Conservation (phyloP, 2,888 invertebrate species). For the Pilophorus perplexus region DNA sequence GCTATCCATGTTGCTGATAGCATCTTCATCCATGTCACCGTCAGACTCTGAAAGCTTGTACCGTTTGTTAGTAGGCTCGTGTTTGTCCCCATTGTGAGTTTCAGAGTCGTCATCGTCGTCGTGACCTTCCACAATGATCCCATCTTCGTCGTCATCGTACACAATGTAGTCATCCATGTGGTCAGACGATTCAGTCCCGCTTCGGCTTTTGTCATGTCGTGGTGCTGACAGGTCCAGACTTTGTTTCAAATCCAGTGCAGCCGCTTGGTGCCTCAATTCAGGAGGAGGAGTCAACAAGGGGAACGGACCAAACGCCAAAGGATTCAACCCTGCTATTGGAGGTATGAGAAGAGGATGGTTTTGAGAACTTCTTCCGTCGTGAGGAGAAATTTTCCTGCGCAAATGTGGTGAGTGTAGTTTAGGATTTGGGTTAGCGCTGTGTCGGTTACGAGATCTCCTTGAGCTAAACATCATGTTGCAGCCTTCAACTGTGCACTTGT, state of each 20-base stretch:
- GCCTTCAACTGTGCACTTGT: constrained; percentile 97
- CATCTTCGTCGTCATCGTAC: constrained; percentile 67
- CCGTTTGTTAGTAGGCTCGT: constrained; percentile 54
- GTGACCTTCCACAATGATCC: constrained; percentile 70
- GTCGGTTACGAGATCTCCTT: constrained; percentile 88
- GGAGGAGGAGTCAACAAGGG: constrained; percentile 63
- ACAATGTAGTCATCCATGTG: constrained; percentile 53
- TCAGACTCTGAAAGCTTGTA: constrained; percentile 60
- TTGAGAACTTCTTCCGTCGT: constrained; percentile 86
- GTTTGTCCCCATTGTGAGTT: constrained; percentile 49
- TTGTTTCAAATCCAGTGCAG: constrained; percentile 65
- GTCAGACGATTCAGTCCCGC: constrained; percentile 53
- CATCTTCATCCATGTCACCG: constrained; percentile 58
- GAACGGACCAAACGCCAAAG: constrained; percentile 74
- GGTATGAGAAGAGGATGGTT: constrained; percentile 77
- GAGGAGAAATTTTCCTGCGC: constrained; percentile 88
- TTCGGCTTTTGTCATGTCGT: constrained; percentile 54
- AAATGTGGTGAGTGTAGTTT: constrained; percentile 95
- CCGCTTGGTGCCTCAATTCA: constrained; percentile 53
- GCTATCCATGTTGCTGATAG: constrained; percentile 62
- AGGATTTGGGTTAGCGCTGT: constrained; percentile 97
- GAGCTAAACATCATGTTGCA: constrained; percentile 99
- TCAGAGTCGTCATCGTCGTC: constrained; percentile 57
- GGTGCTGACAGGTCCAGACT: constrained; percentile 59
- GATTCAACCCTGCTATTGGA: constrained; percentile 67